Evolutionary conservation across 2,113 vertebrate species (phyloP).

Genomic region (Misgurnus mizolepis): DNA sequence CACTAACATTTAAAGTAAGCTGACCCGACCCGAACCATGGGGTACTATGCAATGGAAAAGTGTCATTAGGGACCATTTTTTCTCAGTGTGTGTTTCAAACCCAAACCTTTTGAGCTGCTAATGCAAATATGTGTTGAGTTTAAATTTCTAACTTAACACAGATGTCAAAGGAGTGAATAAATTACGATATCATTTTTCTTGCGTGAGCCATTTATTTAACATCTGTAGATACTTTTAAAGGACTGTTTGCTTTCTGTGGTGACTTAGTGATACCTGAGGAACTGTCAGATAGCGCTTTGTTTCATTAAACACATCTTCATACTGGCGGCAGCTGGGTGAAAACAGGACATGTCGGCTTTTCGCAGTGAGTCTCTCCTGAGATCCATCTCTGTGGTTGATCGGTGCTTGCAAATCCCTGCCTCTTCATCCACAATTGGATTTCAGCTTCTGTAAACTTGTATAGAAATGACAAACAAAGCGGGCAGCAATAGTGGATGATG

Average conservation of each 20-base stretch:
- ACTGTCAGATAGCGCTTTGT: background rate
- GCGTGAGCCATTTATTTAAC: too few species aligned
- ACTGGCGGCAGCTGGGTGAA: background rate
- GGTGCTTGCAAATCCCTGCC: background rate
- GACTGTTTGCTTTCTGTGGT: background rate
- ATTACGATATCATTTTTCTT: too few species aligned
- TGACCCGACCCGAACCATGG: too few species aligned
- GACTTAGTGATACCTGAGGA: background rate
- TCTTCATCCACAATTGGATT: background rate
- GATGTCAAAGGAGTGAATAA: too few species aligned
- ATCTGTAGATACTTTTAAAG: background rate
- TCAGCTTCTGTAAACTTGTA: constrained; percentile 13
- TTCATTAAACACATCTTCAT: too few species aligned
- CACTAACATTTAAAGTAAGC: too few species aligned
- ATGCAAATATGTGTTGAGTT: too few species aligned
- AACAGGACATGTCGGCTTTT: background rate
- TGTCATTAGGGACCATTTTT: too few species aligned
- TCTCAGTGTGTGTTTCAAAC: too few species aligned
- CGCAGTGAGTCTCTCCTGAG: constrained; percentile 5
- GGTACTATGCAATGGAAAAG: too few species aligned
- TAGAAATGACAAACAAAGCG: background rate
- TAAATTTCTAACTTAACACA: too few species aligned
- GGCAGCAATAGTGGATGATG: background rate
- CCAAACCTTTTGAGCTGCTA: too few species aligned
- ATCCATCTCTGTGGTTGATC: background rate